phyloP scores from a whole-genome alignment of 2,113 vertebrate genomes.

The Petrocephalus zakoni region DNA sequence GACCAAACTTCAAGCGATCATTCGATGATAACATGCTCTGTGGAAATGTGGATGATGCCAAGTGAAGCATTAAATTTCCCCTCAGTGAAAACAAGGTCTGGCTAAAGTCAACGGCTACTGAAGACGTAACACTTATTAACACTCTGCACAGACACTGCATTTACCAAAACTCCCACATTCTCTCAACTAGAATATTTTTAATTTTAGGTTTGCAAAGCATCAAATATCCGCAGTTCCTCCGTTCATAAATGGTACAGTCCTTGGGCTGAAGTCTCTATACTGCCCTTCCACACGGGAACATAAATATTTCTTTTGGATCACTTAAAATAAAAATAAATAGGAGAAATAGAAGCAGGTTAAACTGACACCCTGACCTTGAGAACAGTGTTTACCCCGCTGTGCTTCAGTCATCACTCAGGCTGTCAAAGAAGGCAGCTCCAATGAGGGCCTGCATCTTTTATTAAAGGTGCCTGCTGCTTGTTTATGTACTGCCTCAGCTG shows the following conservation, averaged over 20 bases:
- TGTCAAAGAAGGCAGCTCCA: not conserved
- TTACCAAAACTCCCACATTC: not conserved
- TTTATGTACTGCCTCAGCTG: not conserved
- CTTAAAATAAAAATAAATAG: constrained; percentile 5
- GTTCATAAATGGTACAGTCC: not conserved
- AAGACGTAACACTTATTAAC: not conserved
- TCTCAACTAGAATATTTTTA: not conserved
- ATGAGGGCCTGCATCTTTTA: not conserved
- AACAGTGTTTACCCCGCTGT: not conserved
- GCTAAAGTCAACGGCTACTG: not conserved
- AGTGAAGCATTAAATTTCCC: not conserved
- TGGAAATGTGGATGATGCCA: not conserved
- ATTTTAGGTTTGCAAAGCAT: not conserved
- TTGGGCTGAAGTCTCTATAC: not conserved
- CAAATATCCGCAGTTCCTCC: not conserved
- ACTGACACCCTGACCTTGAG: constrained; percentile 3
- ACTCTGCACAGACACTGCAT: not conserved
- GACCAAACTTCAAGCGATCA: constrained; percentile 6
- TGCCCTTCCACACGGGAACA: not conserved
- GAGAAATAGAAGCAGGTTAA: not conserved
- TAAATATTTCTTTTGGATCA: constrained; percentile 15
- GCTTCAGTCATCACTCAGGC: constrained; percentile 3
- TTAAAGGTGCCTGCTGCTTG: not conserved
- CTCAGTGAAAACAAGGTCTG: not conserved
- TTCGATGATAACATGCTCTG: not conserved